Conservation (phyloP, 2,888 invertebrate species). For the Pseudococcus viburni region DNA sequence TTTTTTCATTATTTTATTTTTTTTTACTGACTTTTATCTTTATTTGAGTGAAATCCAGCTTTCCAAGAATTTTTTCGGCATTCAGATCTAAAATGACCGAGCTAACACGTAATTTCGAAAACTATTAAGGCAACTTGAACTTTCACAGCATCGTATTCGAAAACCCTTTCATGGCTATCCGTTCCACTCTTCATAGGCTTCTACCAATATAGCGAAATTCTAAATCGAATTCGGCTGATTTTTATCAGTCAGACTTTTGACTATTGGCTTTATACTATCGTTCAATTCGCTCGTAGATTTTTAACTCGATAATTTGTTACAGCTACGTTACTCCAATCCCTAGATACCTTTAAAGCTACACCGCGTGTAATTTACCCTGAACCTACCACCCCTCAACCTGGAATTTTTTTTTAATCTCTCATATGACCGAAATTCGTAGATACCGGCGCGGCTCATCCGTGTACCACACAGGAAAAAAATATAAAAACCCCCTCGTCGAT, state of each 20-base stretch:
- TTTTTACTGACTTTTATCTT: no score
- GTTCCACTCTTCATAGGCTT: no score
- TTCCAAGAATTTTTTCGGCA: no score
- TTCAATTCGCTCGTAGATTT: constrained; percentile 20
- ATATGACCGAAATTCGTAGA: background rate
- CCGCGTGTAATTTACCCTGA: background rate
- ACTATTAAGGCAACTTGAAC: no score
- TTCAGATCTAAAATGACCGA: no score
- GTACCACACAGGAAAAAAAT: background rate
- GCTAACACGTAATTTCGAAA: no score
- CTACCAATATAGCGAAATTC: background rate
- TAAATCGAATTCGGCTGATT: background rate
- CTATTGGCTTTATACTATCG: constrained; percentile 18
- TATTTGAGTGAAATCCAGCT: no score
- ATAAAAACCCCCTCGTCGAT: background rate
- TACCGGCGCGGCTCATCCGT: background rate
- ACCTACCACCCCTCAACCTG: background rate
- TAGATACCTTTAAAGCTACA: constrained; percentile 18
- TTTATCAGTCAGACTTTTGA: background rate
- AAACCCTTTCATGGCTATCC: no score
- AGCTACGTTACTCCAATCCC: background rate
- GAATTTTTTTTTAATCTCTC: background rate
- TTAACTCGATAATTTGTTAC: constrained; percentile 42
- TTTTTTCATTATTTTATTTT: no score
- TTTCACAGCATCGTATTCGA: no score